phyloP scores from a whole-genome alignment of 37 sponge, comb jelly and placozoan species.

The Aphrocallistes beatrix region DNA sequence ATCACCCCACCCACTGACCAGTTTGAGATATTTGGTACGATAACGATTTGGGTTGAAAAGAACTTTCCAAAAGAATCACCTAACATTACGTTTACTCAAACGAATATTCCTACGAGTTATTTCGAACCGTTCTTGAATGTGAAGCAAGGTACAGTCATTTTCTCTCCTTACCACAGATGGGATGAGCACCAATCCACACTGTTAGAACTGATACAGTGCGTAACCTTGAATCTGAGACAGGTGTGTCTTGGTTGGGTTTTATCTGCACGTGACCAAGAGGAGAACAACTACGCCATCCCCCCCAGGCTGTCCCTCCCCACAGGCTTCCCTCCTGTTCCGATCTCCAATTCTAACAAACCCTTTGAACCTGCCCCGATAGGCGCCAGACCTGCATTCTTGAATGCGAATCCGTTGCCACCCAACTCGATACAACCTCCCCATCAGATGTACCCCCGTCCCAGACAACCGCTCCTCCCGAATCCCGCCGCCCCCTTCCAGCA shows the following conservation, averaged over 20 bases:
- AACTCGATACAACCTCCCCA: background rate
- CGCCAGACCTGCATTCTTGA: background rate
- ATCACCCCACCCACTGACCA: background rate
- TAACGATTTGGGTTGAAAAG: slow-evolving; percentile 9
- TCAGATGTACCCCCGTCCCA: background rate
- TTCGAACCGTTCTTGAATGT: background rate
- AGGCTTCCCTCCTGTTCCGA: background rate
- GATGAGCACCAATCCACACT: background rate
- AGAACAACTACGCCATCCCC: background rate
- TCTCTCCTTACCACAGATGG: background rate
- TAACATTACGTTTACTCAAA: background rate
- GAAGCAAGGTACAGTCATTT: background rate
- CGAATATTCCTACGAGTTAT: background rate
- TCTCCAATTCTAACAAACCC: background rate
- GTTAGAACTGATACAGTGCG: background rate
- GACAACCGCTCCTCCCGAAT: no score
- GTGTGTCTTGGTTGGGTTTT: background rate
- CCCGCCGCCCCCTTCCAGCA: no score
- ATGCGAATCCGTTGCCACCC: background rate
- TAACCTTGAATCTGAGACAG: background rate
- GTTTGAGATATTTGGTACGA: background rate
- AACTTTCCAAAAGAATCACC: background rate
- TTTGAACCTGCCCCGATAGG: background rate
- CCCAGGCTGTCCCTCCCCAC: background rate
- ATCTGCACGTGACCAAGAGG: background rate